Evolutionary conservation across 2,797 vertebrate species (phyloP), one percentile per base, ranked within the genome.

Genomic region (Lagocephalus sceleratus): DNA sequence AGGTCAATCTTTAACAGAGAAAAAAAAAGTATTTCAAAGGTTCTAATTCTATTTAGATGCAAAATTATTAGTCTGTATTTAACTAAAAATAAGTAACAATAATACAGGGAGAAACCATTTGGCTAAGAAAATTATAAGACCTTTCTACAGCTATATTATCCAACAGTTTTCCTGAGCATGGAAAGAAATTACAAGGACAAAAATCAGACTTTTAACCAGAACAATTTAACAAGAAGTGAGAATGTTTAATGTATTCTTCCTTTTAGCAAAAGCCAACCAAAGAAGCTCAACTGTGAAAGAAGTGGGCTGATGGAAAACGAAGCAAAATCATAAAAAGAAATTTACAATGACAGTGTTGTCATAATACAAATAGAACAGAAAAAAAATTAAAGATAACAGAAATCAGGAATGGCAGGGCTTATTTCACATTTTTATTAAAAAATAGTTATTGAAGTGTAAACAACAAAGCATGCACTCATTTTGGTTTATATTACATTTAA

Each of bases 401-500:
- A 39, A 38, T 29, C 2, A 19, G 49, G 65, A 65, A 87, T 91
- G 77, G 87, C 79, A 74, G 76, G 66, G 79, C 65, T 87, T 70
- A 83, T 85, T 82, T 78, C 77, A 87, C 77, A 85, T 74, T 83
- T 81, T 64, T 79, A 60, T 77, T 84, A 71, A 82, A 69, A 84
- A 77, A 69, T 87, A 68, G 73, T 83, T 84, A 69, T 91, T 93
- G 88, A 92, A 91, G 88, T 89, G 82, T 75, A 75, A 81, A 70
- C 92, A 86, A 93, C 84, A 93, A 92, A 90, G 93, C 97, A 98
- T 99, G 97, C 97, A 98, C 86, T 94, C 89, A 91, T 89, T 91
- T 94, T 92, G 90, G 87, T 88, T 88, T 84, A 87, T 81, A 72
- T 78, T 88, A 83, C 85, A 88, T 68, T 80, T 82, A 59, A 66